Base-by-base conservation (phyloP, 2,113 vertebrate genomes). In the Heloderma charlesbogerti region DNA sequence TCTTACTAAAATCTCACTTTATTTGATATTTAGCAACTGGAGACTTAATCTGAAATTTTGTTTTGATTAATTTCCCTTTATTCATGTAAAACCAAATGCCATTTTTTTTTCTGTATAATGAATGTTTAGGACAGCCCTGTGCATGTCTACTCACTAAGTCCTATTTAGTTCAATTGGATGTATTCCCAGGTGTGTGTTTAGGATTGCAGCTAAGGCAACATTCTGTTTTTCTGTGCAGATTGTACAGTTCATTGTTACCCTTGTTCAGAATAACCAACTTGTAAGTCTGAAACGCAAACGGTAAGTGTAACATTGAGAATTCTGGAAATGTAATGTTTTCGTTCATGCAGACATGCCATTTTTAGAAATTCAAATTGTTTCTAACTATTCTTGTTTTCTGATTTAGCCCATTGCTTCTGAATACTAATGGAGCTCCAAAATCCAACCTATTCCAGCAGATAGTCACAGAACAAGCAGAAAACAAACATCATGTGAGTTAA, bases 201-300 rank as follows among this genome's bases (percentile, higher is more conserved):
- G 7, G 34, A 29, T 34, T 83, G 20, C 31, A 71, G 16, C 8
- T 34, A 40, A 88, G 84, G 92, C 51, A 74, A 27, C 86, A 37
- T 94, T 88, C 31, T 96, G 27, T 85, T 43, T 22, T 86, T 82
- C 45, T 78, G 95, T 95, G 54, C 89, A 99, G 99, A 98, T 99
- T 94, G 98, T 99, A 71, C 99, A 99, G 66, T 99, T 99, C 94
- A 99, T 99, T 95, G 97, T 99, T 94, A 99, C 98, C 3, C 95
- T 99, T 96, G 99, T 99, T 88, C 98, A 99, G 96, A 99, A 98
- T 96, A 99, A 99, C 95, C 98, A 97, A 4, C 97, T 99, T 93
- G 97, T 99, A 91, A 99, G 99, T 94, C 96, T 99, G 81, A 99
- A 99, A 92, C 98, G 98, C 54, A 99, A 99, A 97, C 98, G 99